phyloP scores from a whole-genome alignment of 2,113 vertebrate species.

The Corynorhinus townsendii region DNA sequence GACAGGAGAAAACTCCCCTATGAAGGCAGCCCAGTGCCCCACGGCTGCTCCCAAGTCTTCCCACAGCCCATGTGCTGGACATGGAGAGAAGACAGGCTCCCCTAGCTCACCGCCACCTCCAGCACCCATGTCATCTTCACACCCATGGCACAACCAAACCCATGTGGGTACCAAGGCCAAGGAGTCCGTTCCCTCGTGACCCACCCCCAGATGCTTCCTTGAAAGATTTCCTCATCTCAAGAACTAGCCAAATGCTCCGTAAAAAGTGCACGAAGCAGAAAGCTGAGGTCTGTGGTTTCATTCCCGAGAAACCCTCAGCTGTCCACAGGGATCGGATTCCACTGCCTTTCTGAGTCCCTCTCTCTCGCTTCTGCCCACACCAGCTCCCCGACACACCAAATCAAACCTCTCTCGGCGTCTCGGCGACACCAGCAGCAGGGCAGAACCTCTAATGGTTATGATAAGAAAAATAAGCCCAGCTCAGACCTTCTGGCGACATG shows the following conservation, averaged over 20 bases:
- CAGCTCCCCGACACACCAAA: background rate
- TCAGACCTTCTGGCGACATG: background rate
- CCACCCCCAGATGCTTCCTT: background rate
- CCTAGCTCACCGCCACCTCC: background rate
- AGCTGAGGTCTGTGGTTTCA: background rate
- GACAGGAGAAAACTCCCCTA: background rate
- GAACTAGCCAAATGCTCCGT: background rate
- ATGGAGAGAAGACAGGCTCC: fast-evolving
- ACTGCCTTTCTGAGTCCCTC: background rate
- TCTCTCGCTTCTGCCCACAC: background rate
- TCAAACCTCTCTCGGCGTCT: background rate
- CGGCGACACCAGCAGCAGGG: background rate
- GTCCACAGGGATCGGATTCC: background rate
- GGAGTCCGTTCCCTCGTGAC: background rate
- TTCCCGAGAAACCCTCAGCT: background rate
- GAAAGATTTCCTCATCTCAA: background rate
- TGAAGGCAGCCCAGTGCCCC: fast-evolving
- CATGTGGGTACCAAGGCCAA: background rate
- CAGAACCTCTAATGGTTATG: background rate
- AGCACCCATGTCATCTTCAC: background rate
- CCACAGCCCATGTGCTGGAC: fast-evolving
- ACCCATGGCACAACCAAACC: background rate
- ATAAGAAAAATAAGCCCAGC: background rate
- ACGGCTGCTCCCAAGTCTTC: fast-evolving
- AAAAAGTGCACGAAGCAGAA: background rate